Evolutionary conservation across 92 coral and sea anemone genomes (phyloP), one percentile per base, ranked within the genome.

Genomic region (Porites rus): DNA sequence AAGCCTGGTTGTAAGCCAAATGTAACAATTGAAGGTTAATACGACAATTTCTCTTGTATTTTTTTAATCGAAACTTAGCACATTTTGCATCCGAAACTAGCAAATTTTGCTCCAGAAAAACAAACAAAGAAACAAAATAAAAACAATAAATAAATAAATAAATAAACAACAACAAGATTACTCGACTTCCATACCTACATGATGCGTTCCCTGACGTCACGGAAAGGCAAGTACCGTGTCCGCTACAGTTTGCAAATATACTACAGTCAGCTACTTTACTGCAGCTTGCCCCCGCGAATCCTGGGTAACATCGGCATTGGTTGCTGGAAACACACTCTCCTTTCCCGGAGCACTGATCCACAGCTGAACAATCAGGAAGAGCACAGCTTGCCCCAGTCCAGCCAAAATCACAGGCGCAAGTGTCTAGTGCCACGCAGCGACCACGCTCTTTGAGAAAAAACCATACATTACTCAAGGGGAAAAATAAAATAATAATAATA

Each of bases 251-350:
- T 10, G 73, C 80, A 18, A 92, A 60, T 46, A 52, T 76, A 14
- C 68, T 28, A 74, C 95, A 92, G 65, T 82, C 92, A 10, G 84
- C 66, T 6, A 76, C 22, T 9, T 14, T 31, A 69, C 84, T 90
- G 65, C 96, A 93, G 70, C 68, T 85, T 16, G 54, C 66, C 1
- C 92, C 91, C 52, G 64, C 64, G 25, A 51, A 90, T 60, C 91
- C 93, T 12, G 81, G 77, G 18, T 69, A 84, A 66, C 94, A 91
- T 5, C 72, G 76, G 60, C 94, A 92, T n/a, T 19, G 28, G 60
- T 88, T 81, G 13, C 84, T 87, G 70, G 81, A 82, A 74, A 88
- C 90, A 76, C 94, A 92, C 78, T 90, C 82, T n/a, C 94, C 94
- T 63, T 83, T 69, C 14, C 70, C 62, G 10, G 88, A 81, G 62